Percentiles rank a stretch among this genome's conserved stretches.
These are phyloP conservation scores for Cantharis flavilabris DNA, from an alignment of 2,888 invertebrate species.

Conservation along the genomic window DNA sequence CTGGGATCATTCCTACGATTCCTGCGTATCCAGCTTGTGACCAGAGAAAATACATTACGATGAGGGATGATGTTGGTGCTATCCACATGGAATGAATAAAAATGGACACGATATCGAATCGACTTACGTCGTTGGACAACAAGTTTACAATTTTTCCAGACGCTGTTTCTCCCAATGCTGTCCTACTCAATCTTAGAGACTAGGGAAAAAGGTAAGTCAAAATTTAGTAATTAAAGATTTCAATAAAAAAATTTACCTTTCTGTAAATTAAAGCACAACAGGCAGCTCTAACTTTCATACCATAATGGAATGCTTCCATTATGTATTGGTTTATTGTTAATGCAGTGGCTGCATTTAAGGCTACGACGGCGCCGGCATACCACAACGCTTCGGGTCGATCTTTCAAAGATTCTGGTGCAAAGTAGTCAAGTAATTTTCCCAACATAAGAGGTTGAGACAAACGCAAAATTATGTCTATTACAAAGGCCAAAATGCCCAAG, in stretches of 20 bases:
- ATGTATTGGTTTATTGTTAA: conserved; percentile 69
- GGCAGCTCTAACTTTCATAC: conserved; percentile 81
- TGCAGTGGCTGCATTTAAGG: conserved; percentile 61
- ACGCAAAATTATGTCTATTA: conserved; percentile 63
- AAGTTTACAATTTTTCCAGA: conserved; percentile 92
- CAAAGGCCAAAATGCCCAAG: conserved; percentile 65
- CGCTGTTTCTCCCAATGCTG: conserved; percentile 72
- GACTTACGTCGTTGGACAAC: conserved; percentile 90
- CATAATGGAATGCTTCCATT: conserved; percentile 73
- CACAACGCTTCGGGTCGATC: conserved; percentile 64
- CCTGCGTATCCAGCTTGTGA: conserved; percentile 72
- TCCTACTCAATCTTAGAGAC: conserved; percentile 73
- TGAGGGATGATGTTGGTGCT: conserved; percentile 68
- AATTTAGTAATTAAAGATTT: neutral
- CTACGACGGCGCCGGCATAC: conserved; percentile 64
- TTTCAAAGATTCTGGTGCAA: conserved; percentile 60
- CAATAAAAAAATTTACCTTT: conserved; percentile 65
- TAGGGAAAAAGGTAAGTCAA: conserved; percentile 47
- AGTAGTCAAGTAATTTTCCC: conserved; percentile 69
- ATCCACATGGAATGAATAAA: conserved; percentile 89
- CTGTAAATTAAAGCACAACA: conserved; percentile 83
- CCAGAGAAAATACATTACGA: conserved; percentile 81
- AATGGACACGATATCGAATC: conserved; percentile 84
- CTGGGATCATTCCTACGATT: conserved; percentile 76
- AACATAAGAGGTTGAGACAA: conserved; percentile 70